Evolutionary conservation across 1,140 invertebrate genomes (phyloP).

Genomic region (Drosophila ficusphila): DNA sequence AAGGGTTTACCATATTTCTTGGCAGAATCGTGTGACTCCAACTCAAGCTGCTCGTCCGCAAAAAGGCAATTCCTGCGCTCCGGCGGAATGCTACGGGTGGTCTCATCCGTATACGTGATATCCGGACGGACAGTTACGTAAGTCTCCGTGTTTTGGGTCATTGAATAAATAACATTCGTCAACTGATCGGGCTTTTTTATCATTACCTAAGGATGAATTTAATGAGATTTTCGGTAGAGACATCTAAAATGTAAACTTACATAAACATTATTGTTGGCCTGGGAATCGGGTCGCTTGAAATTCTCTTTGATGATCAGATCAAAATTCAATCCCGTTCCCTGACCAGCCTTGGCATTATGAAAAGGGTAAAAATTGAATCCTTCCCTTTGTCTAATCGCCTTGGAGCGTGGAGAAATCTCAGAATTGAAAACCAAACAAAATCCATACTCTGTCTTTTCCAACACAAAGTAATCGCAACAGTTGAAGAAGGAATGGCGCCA

Average conservation of each 20-base stretch:
- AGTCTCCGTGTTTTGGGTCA: slow-evolving; percentile 69
- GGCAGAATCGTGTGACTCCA: slow-evolving; percentile 46
- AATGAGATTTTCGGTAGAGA: too few relatives aligned
- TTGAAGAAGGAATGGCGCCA: slow-evolving; percentile 60
- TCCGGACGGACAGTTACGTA: slow-evolving; percentile 67
- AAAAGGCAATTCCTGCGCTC: slow-evolving; percentile 64
- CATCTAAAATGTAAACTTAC: slow-evolving; percentile 1
- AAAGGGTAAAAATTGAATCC: slow-evolving; percentile 56
- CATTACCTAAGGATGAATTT: slow-evolving; percentile 50
- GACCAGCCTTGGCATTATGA: slow-evolving; percentile 70
- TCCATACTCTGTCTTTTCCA: slow-evolving; percentile 70
- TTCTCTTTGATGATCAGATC: slow-evolving; percentile 40
- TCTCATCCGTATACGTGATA: slow-evolving; percentile 61
- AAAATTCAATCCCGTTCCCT: slow-evolving; percentile 62
- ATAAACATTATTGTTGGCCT: slow-evolving; percentile 62
- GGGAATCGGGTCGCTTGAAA: slow-evolving; percentile 52
- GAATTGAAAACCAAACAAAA: slow-evolving; percentile 71
- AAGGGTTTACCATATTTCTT: slow-evolving; percentile 30
- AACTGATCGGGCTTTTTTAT: slow-evolving; percentile 67
- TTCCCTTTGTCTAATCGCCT: slow-evolving; percentile 18
- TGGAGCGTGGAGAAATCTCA: slow-evolving; percentile 38
- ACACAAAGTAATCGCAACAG: slow-evolving; percentile 65
- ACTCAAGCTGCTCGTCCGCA: slow-evolving; percentile 46
- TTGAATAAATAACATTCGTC: slow-evolving; percentile 58
- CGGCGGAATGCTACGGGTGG: slow-evolving; percentile 41